phyloP scores from a whole-genome alignment of 2,797 vertebrate species.

The Propithecus perrieri region DNA sequence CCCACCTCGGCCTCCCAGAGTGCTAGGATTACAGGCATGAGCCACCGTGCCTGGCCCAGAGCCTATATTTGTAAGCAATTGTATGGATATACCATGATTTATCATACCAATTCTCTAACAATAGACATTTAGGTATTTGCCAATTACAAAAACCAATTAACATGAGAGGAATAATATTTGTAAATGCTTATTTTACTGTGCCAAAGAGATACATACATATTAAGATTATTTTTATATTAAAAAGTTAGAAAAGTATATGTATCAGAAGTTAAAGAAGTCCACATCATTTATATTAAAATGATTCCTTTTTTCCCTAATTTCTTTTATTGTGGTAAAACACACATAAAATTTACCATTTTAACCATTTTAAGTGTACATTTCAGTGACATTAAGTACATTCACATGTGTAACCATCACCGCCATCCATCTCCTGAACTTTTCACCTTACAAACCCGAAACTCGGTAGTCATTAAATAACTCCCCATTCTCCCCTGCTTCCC shows the following conservation, averaged over 20 bases:
- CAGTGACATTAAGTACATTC: neutral
- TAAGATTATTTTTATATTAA: neutral
- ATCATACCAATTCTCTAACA: neutral
- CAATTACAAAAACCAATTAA: neutral
- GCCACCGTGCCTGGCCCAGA: no score
- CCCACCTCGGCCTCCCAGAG: no score
- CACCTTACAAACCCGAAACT: neutral
- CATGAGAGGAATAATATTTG: neutral
- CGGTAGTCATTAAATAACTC: neutral
- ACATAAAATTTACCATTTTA: neutral
- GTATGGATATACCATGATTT: neutral
- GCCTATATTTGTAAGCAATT: neutral
- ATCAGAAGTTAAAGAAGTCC: neutral
- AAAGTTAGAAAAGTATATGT: neutral
- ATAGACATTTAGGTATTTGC: neutral
- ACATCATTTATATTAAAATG: neutral
- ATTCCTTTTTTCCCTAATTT: neutral
- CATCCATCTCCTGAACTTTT: neutral
- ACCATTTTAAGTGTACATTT: neutral
- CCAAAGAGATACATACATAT: neutral
- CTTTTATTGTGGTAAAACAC: neutral
- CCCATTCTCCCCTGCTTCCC: neutral
- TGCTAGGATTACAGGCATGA: no score
- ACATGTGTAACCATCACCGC: neutral
- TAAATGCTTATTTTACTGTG: neutral